These are phyloP conservation scores for Lepus oiostolus DNA, from an alignment of 2,797 vertebrate genomes.

Conservation along the genomic window DNA sequence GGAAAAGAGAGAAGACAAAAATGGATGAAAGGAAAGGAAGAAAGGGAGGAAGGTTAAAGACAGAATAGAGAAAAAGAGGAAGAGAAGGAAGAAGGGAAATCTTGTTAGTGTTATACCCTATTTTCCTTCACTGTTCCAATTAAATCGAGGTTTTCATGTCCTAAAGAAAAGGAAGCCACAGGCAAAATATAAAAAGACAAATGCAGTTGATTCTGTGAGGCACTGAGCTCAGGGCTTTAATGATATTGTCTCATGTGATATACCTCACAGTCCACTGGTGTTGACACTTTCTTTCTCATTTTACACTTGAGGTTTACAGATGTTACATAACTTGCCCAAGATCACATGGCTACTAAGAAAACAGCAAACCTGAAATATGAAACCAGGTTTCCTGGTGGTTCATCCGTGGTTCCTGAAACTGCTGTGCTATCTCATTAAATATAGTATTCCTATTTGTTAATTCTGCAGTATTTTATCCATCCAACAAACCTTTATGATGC, in stretches of 20 bases:
- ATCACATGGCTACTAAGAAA: background rate
- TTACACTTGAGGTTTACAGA: background rate
- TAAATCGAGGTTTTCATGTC: background rate
- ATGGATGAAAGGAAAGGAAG: background rate
- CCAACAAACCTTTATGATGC: background rate
- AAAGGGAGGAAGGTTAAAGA: background rate
- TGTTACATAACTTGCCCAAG: background rate
- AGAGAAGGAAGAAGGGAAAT: background rate
- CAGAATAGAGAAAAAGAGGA: constrained; percentile 68
- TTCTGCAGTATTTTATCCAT: background rate
- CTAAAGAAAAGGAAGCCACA: background rate
- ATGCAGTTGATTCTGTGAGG: background rate
- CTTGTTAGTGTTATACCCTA: background rate
- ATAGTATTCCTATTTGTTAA: background rate
- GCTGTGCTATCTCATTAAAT: background rate
- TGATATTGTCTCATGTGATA: background rate
- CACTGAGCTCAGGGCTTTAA: background rate
- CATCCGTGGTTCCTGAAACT: background rate
- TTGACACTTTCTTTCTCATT: background rate
- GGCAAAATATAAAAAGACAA: background rate
- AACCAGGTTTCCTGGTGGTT: background rate
- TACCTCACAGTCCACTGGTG: background rate
- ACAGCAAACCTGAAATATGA: background rate
- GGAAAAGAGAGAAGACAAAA: background rate
- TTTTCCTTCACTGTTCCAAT: background rate